phyloP scores from a whole-genome alignment of 2,888 invertebrate species.

The Fissipunctia ypsillon region DNA sequence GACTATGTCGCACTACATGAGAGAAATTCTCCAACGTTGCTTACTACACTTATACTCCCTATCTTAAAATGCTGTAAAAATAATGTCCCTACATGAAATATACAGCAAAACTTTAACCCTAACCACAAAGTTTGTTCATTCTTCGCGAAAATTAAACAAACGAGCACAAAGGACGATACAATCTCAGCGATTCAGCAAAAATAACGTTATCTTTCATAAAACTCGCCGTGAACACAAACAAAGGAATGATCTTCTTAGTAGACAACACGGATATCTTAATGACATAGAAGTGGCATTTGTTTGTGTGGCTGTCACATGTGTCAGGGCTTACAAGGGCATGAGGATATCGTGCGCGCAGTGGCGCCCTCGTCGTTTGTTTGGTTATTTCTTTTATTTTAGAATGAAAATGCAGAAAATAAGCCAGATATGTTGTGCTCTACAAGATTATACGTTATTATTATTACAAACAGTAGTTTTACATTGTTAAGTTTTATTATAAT shows the following conservation, averaged over 20 bases:
- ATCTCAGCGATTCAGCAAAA: conserved; percentile 27
- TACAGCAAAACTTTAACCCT: conserved; percentile 20
- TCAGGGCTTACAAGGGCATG: too few relatives aligned
- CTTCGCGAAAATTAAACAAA: conserved; percentile 40
- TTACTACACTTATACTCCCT: not conserved
- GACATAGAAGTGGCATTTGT: not conserved
- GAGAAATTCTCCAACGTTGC: not conserved
- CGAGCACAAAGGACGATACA: conserved; percentile 25
- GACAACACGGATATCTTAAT: not conserved
- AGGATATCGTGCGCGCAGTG: too few relatives aligned
- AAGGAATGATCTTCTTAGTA: conserved; percentile 14
- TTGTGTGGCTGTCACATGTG: not conserved
- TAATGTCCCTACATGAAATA: not conserved
- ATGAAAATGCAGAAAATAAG: too few relatives aligned
- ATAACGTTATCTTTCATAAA: conserved; percentile 19
- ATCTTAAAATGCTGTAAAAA: not conserved
- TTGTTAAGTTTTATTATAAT: too few relatives aligned
- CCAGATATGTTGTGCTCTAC: too few relatives aligned
- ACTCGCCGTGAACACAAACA: conserved; percentile 37
- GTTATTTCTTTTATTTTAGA: too few relatives aligned
- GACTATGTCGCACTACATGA: too few relatives aligned
- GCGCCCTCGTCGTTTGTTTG: too few relatives aligned
- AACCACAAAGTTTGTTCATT: conserved; percentile 13
- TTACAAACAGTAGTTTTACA: too few relatives aligned
- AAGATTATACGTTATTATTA: too few relatives aligned